Conservation (phyloP, 2,113 vertebrate species). For the Phalacrocorax carbo region DNA sequence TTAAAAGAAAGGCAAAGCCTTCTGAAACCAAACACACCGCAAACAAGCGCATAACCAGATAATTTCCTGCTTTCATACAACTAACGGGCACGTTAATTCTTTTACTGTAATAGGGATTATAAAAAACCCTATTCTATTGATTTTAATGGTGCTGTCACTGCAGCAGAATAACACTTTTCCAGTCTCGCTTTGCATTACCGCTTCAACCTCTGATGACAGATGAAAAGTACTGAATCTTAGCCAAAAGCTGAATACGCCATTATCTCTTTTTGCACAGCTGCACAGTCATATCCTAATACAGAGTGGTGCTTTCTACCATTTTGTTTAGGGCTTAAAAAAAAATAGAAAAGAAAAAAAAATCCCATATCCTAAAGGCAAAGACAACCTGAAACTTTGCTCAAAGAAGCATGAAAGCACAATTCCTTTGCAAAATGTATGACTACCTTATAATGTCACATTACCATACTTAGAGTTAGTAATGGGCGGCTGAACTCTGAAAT, state of each 20-base stretch:
- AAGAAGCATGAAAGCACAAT: slow-evolving; percentile 51
- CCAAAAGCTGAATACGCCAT: slow-evolving; percentile 69
- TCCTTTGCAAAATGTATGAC: slow-evolving; percentile 1
- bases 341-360: background rate
- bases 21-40: background rate
- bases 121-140: slow-evolving; percentile 26
- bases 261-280: slow-evolving; percentile 70
- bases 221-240: slow-evolving; percentile 64
- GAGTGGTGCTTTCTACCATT: slow-evolving; percentile 1
- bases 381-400: slow-evolving; percentile 59
- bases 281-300: slow-evolving; percentile 6
- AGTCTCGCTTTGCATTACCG: slow-evolving; percentile 53
- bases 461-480: slow-evolving; percentile 17
- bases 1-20: slow-evolving; percentile 26
- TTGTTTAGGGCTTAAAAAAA: slow-evolving; percentile 28
- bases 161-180: slow-evolving; percentile 53
- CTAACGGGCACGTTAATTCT: slow-evolving; percentile 31
- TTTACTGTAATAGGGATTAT: slow-evolving; percentile 35
- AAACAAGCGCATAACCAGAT: background rate
- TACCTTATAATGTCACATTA: slow-evolving; percentile 41
- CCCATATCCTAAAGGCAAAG: slow-evolving; percentile 50
- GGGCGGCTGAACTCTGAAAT: slow-evolving; percentile 9
- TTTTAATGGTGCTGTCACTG: slow-evolving; percentile 54
- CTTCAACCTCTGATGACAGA: slow-evolving; percentile 60
- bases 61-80: slow-evolving; percentile 9